Base-by-base conservation (phyloP, 2,888 invertebrate genomes). In the Thymelicus acteon region DNA sequence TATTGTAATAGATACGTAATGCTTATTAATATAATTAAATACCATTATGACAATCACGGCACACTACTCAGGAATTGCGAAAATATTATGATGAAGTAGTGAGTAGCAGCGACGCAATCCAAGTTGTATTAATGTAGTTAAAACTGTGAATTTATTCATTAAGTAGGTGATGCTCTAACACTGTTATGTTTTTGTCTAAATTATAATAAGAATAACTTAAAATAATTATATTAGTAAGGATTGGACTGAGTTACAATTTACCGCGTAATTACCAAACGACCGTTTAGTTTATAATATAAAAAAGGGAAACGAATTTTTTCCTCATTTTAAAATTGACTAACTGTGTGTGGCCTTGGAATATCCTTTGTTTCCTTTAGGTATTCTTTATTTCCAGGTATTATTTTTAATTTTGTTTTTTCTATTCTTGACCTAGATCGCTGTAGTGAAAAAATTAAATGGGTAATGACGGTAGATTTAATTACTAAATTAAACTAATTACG, bases 401-500 rank as follows among this genome's bases (percentile, higher is more conserved):
- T 37, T 57, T 57, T 31, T 31, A 13, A 13, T 54, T 54, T 24
- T 2, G 52, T 57, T 37, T 10, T 2, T 12, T 37, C 57, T 57
- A 37, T 13, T 37, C 57, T 57, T 57, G 57, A 37, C 57, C 57
- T 57, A 57, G 57, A 57, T 57, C 13, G 37, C 31, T 10, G 19
- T n/a, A 37, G 57, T 37, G 6, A 7, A 57, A 57, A 57, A 57
- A 57, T 57, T 24, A 37, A 57, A 57, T 57, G 57, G 57, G 31
- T 57, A 57, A 57, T 57, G 6, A 37, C n/a, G 57, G 57, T 57
- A 12, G 31, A 57, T 57, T 57, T 57, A 57, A 57, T 57, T 57
- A 37, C 57, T 13, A 37, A 57, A 57, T 57, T 57, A 57, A 57
- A 15, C 57, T 57, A 57, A 57, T 57, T 57, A 54, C 12, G 4